These are phyloP conservation scores for Lacanobia oleracea DNA, from an alignment of 2,888 invertebrate genomes.

Conservation along the genomic window DNA sequence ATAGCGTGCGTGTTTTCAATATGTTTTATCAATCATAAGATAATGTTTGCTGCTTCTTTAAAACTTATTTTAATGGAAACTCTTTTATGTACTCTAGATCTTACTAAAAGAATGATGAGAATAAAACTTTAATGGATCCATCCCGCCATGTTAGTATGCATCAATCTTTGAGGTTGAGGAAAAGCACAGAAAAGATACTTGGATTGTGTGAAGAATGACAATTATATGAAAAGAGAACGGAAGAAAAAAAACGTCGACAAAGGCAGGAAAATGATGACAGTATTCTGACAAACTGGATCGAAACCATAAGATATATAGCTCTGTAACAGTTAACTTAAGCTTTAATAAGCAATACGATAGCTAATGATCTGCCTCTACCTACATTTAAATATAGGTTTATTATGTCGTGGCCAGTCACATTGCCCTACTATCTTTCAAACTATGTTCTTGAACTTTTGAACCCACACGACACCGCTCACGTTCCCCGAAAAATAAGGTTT, in stretches of 20 bases:
- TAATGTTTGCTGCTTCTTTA: not conserved
- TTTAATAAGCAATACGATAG: constrained; percentile 26
- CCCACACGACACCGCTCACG: not conserved
- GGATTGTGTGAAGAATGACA: not conserved
- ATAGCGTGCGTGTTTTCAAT: constrained; percentile 18
- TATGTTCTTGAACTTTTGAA: constrained; percentile 40
- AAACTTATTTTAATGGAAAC: not conserved
- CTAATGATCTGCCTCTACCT: constrained; percentile 21
- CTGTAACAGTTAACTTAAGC: constrained; percentile 25
- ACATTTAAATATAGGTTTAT: constrained; percentile 4
- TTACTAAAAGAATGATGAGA: not conserved
- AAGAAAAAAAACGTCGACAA: too few species aligned
- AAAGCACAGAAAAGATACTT: not conserved
- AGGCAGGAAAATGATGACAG: too few species aligned
- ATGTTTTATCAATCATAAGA: constrained; percentile 1
- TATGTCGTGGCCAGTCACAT: constrained; percentile 5
- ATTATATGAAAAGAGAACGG: too few species aligned
- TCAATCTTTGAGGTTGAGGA: not conserved
- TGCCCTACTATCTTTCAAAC: constrained; percentile 22
- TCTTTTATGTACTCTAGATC: too few species aligned
- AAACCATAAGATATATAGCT: too few species aligned
- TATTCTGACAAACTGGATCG: too few species aligned
- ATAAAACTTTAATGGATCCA: not conserved
- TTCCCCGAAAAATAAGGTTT: not conserved
- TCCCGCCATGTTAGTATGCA: too few species aligned